Conservation (phyloP, 2,888 invertebrate species). For the Tromatobia lineatoria region DNA sequence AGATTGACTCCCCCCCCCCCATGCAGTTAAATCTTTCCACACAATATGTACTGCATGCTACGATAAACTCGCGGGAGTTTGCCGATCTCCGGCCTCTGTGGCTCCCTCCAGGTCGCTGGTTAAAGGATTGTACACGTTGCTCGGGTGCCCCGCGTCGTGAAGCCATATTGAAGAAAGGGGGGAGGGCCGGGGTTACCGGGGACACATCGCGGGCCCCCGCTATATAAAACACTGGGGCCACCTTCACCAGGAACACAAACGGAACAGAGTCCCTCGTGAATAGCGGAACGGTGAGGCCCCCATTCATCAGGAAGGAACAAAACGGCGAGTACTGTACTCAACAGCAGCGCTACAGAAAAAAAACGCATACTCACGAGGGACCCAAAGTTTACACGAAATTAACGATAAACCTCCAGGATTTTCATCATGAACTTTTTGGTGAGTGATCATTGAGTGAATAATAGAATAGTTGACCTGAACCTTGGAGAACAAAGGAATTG, state of each 20-base stretch:
- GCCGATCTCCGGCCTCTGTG: constrained; percentile 66
- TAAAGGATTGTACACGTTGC: constrained; percentile 50
- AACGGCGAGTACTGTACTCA: constrained; percentile 77
- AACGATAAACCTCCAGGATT: neutral
- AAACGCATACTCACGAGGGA: constrained; percentile 56
- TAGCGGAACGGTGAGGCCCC: constrained; percentile 51
- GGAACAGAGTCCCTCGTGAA: constrained; percentile 73
- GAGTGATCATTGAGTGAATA: constrained; percentile 72
- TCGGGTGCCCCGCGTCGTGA: constrained; percentile 63
- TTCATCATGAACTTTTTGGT: constrained; percentile 82
- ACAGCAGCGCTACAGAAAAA: constrained; percentile 77
- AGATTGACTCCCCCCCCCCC: constrained; percentile 55
- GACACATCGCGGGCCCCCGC: constrained; percentile 68
- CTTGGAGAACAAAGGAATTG: constrained; percentile 27
- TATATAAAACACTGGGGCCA: constrained; percentile 83
- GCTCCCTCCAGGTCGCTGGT: constrained; percentile 58
- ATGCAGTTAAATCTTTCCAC: constrained; percentile 50
- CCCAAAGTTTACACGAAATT: neutral
- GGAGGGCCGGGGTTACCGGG: constrained; percentile 78
- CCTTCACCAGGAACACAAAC: constrained; percentile 83
- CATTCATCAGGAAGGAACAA: constrained; percentile 53
- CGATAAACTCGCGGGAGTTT: constrained; percentile 63
- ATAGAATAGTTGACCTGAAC: neutral
- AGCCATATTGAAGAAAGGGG: constrained; percentile 43
- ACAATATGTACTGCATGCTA: constrained; percentile 34